Percentiles rank a stretch among this genome's conserved stretches.
Evolutionary conservation across 2,888 invertebrate genomes (phyloP).

Genomic region (Zhuqinia jingwanae): DNA sequence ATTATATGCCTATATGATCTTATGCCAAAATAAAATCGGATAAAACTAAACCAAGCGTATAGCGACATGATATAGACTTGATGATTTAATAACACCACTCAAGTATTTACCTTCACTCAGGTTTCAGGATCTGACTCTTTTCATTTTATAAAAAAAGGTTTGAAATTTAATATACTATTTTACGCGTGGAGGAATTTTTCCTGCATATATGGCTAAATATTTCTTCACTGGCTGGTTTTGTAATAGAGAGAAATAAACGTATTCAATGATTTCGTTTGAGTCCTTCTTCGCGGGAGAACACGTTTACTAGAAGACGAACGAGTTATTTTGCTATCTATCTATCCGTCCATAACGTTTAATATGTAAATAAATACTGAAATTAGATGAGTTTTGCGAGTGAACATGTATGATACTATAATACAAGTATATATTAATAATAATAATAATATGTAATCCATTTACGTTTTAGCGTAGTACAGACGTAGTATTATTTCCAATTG

Average conservation of each 20-base stretch:
- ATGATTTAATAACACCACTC: constrained; percentile 65
- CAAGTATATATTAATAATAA: constrained; percentile 13
- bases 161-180: constrained; percentile 50
- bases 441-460: too few relatives aligned
- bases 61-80: constrained; percentile 28
- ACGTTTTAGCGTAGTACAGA: too few relatives aligned
- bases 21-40: constrained; percentile 38
- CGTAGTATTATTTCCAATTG: too few relatives aligned
- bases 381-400: too few relatives aligned
- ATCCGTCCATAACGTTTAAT: constrained; percentile 25
- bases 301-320: constrained; percentile 14
- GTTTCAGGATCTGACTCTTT: constrained; percentile 16
- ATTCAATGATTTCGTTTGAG: too few relatives aligned
- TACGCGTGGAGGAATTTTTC: background rate
- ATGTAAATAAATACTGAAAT: constrained; percentile 19
- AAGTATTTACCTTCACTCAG: constrained; percentile 1
- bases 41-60: constrained; percentile 38
- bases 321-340: constrained; percentile 43
- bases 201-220: background rate
- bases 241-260: background rate
- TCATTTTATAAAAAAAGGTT: constrained; percentile 3
- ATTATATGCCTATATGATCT: constrained; percentile 11
- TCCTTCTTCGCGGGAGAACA: constrained; percentile 31
- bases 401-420: too few relatives aligned
- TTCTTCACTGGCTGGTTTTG: background rate